Evolutionary conservation across 2,888 invertebrate species (phyloP).

Genomic region (Agonopterix alstromeriana): DNA sequence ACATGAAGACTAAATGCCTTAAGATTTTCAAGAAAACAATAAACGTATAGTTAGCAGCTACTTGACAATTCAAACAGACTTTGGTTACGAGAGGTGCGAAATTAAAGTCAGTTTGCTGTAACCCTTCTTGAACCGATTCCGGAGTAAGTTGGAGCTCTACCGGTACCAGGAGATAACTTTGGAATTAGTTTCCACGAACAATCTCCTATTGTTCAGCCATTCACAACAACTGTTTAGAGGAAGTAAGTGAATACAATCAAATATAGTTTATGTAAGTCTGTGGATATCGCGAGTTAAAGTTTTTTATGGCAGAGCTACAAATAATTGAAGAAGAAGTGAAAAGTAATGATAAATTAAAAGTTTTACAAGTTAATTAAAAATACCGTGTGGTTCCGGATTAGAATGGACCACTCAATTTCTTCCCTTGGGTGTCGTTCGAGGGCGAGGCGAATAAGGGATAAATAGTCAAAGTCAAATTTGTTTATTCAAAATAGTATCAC

Average conservation of each 20-base stretch:
- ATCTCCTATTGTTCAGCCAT: conserved; percentile 31
- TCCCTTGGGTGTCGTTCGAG: too few species aligned
- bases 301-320: too few species aligned
- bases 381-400: too few species aligned
- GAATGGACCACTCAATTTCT: too few species aligned
- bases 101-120: conserved; percentile 36
- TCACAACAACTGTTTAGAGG: conserved; percentile 25
- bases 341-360: too few species aligned
- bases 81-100: conserved; percentile 33
- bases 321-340: too few species aligned
- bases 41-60: conserved; percentile 29
- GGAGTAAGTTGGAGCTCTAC: conserved; percentile 26
- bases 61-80: conserved; percentile 29
- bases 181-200: conserved; percentile 42
- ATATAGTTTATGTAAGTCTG: conserved; percentile 1
- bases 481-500: too few species aligned
- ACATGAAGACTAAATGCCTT: too few species aligned
- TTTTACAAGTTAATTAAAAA: neutral
- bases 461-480: too few species aligned
- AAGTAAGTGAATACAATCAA: conserved; percentile 10
- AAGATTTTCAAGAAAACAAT: conserved; percentile 7
- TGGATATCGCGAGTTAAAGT: neutral
- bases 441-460: too few species aligned
- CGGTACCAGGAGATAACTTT: conserved; percentile 28
- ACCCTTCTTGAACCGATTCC: conserved; percentile 33